Evolutionary conservation across 2,888 invertebrate species (phyloP).

Genomic region (Ectemnius lituratus): DNA sequence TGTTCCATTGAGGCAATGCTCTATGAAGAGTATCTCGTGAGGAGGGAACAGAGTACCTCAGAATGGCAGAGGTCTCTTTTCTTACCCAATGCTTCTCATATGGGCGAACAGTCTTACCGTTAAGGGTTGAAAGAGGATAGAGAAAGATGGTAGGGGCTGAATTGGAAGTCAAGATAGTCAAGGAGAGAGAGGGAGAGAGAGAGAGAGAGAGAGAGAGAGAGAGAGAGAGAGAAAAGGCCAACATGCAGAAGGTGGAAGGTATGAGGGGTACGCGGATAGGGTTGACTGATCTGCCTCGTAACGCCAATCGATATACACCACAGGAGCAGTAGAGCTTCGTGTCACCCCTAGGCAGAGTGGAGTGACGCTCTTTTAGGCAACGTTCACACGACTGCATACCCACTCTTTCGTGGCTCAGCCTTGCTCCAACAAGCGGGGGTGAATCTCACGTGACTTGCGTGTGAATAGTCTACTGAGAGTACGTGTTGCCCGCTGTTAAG

Average conservation of each 20-base stretch:
- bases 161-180: background rate
- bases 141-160: no score
- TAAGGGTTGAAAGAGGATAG: background rate
- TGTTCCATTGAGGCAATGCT: slow-evolving; percentile 32
- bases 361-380: slow-evolving; percentile 55
- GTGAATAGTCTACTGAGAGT: slow-evolving; percentile 51
- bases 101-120: slow-evolving; percentile 1
- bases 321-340: slow-evolving; percentile 10
- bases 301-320: slow-evolving; percentile 63
- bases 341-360: slow-evolving; percentile 18
- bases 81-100: slow-evolving; percentile 41
- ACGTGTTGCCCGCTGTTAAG: slow-evolving; percentile 43
- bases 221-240: background rate
- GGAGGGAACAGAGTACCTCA: slow-evolving; percentile 63
- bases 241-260: slow-evolving; percentile 1
- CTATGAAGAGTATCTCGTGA: slow-evolving; percentile 48
- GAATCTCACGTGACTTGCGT: slow-evolving; percentile 58
- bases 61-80: slow-evolving; percentile 53
- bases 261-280: slow-evolving; percentile 33
- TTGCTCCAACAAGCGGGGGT: slow-evolving; percentile 19
- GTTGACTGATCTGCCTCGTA: slow-evolving; percentile 65
- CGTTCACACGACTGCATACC: slow-evolving; percentile 47
- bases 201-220: background rate
- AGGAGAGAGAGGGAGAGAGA: background rate
- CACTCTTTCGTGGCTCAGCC: slow-evolving; percentile 18